phyloP scores from a whole-genome alignment of 2,888 invertebrate species.

The Isoperla grammatica region DNA sequence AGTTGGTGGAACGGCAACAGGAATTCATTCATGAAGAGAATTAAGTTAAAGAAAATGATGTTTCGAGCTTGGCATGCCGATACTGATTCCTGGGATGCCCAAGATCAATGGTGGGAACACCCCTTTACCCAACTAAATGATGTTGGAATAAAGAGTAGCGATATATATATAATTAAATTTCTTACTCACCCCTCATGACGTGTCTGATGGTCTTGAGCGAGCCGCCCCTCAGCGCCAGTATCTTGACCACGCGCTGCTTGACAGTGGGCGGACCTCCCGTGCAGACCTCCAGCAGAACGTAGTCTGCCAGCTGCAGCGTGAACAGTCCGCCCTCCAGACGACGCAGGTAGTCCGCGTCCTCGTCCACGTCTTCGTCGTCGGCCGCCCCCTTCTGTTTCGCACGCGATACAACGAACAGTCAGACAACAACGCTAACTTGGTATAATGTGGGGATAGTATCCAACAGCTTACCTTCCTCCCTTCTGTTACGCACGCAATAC shows the following conservation, averaged over 20 bases:
- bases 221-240: slow-evolving; percentile 81
- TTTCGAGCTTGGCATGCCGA: too few species aligned
- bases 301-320: slow-evolving; percentile 90
- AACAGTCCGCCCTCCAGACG: slow-evolving; percentile 93
- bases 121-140: too few species aligned
- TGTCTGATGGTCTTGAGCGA: slow-evolving; percentile 89
- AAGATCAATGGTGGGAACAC: too few species aligned
- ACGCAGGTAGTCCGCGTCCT: slow-evolving; percentile 82
- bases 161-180: too few species aligned
- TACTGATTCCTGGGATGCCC: too few species aligned
- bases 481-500: slow-evolving; percentile 27
- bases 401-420: slow-evolving; percentile 36
- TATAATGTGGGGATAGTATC: too few species aligned
- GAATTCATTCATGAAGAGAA: too few species aligned
- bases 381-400: slow-evolving; percentile 34
- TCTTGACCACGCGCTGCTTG: slow-evolving; percentile 83
- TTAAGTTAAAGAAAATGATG: too few species aligned
- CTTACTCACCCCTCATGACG: slow-evolving; percentile 85
- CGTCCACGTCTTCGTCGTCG: slow-evolving; percentile 65
- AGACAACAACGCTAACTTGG: too few species aligned
- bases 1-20: too few species aligned
- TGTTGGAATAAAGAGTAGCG: too few species aligned
- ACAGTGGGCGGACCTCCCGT: slow-evolving; percentile 61
- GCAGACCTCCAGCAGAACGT: slow-evolving; percentile 76
- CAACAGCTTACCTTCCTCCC: too few species aligned